Evolutionary conservation across 2,888 invertebrate genomes (phyloP).

Genomic region (Chrysotoxum bicinctum): DNA sequence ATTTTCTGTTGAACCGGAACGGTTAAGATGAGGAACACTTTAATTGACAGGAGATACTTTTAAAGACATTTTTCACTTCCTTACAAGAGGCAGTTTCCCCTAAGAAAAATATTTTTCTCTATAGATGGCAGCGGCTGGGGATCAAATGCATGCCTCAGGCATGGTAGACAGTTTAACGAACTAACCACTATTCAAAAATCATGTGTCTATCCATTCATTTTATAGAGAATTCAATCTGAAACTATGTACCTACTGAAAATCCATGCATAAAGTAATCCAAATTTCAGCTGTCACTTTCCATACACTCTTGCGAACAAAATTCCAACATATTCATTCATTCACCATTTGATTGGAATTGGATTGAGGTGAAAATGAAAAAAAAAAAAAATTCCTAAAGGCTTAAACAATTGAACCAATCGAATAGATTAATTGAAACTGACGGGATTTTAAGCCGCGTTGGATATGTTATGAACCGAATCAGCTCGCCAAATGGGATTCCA

Average conservation of each 20-base stretch:
- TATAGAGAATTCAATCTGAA: neutral
- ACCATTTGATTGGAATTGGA: conserved; percentile 34
- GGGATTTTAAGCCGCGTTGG: conserved; percentile 39
- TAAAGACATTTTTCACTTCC: too few relatives aligned
- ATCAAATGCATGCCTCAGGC: too few relatives aligned
- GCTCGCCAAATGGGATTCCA: conserved; percentile 25
- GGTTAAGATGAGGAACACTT: too few relatives aligned
- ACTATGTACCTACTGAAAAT: neutral
- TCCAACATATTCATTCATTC: conserved; percentile 1
- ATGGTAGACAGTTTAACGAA: too few relatives aligned
- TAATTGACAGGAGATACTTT: too few relatives aligned
- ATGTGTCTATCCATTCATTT: too few relatives aligned
- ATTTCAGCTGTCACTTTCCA: conserved; percentile 22
- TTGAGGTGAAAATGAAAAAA: conserved; percentile 17
- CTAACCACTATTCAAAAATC: too few relatives aligned
- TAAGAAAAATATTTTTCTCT: too few relatives aligned
- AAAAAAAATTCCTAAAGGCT: conserved; percentile 11
- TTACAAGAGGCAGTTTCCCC: too few relatives aligned
- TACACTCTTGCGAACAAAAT: neutral
- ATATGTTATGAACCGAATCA: conserved; percentile 37
- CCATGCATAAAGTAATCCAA: neutral
- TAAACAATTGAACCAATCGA: conserved; percentile 55
- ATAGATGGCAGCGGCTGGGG: too few relatives aligned
- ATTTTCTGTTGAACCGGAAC: too few relatives aligned
- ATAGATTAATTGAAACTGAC: conserved; percentile 56